Evolutionary conservation across 1,140 invertebrate species (phyloP).

Genomic region (Eupristina koningsbergeri): DNA sequence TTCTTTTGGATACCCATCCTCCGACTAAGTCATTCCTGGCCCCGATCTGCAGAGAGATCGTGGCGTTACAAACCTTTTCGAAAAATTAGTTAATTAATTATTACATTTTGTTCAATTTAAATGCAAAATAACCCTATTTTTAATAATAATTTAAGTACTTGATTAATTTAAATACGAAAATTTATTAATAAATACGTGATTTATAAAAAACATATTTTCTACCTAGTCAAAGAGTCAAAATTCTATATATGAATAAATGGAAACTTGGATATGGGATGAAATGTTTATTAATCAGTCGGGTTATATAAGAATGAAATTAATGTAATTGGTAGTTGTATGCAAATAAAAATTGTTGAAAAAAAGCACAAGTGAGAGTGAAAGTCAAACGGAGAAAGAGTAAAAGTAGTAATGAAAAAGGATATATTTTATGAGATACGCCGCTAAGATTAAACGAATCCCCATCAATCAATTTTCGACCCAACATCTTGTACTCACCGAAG

Average conservation of each 20-base stretch:
- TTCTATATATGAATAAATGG: too few relatives aligned
- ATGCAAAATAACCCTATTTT: neutral
- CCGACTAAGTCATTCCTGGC: too few relatives aligned
- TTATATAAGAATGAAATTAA: constrained; percentile 31
- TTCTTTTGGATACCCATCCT: too few relatives aligned
- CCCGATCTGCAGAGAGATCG: too few relatives aligned
- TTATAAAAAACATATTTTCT: too few relatives aligned
- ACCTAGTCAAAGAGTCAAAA: too few relatives aligned
- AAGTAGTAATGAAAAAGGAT: neutral
- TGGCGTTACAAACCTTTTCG: too few relatives aligned
- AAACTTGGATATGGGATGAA: too few relatives aligned
- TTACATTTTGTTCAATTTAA: neutral
- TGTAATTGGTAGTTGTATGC: neutral
- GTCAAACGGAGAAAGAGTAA: neutral
- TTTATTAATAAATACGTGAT: too few relatives aligned
- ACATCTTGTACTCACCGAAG: neutral
- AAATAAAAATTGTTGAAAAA: constrained; percentile 10
- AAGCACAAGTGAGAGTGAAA: neutral
- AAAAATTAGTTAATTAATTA: neutral
- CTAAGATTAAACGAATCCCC: constrained; percentile 27
- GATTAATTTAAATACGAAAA: neutral
- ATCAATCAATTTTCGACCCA: constrained; percentile 39
- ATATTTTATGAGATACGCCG: neutral
- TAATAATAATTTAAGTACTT: neutral
- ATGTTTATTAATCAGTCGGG: constrained; percentile 23